phyloP scores from a whole-genome alignment of 2,888 invertebrate species.

The Auanema freiburgensis region DNA sequence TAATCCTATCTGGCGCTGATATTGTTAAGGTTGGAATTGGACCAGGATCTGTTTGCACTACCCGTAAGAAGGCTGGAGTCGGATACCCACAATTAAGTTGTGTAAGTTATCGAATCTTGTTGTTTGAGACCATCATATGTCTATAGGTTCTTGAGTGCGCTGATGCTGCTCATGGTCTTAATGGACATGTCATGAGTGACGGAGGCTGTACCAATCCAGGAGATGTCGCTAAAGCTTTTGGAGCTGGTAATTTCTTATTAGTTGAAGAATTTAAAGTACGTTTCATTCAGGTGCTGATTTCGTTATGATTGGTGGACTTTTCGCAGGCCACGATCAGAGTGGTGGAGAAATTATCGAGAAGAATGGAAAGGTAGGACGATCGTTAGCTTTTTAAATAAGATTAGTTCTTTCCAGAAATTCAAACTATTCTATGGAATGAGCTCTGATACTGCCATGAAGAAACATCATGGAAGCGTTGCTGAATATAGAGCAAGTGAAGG shows the following conservation, averaged over 20 bases:
- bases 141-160: constrained; percentile 85
- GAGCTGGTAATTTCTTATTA: constrained; percentile 74
- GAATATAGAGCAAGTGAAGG: constrained; percentile 84
- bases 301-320: constrained; percentile 87
- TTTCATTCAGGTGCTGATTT: constrained; percentile 75
- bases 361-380: constrained; percentile 33
- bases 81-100: constrained; percentile 78
- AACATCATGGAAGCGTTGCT: constrained; percentile 75
- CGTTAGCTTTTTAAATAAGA: background rate
- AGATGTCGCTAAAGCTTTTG: constrained; percentile 88
- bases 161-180: constrained; percentile 89
- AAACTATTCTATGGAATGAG: constrained; percentile 92
- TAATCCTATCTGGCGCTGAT: constrained; percentile 89
- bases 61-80: constrained; percentile 87
- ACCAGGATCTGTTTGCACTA: constrained; percentile 87
- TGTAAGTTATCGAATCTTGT: constrained; percentile 72
- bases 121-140: background rate
- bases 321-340: constrained; percentile 86
- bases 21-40: constrained; percentile 87
- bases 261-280: too few species aligned
- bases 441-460: constrained; percentile 84
- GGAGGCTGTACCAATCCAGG: constrained; percentile 88
- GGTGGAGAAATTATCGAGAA: constrained; percentile 78
- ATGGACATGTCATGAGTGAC: constrained; percentile 92
- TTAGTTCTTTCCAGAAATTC: constrained; percentile 68